Percentiles rank a stretch among this genome's conserved stretches.
Conservation (phyloP, 2,113 vertebrate genomes). For the Solea senegalensis region DNA sequence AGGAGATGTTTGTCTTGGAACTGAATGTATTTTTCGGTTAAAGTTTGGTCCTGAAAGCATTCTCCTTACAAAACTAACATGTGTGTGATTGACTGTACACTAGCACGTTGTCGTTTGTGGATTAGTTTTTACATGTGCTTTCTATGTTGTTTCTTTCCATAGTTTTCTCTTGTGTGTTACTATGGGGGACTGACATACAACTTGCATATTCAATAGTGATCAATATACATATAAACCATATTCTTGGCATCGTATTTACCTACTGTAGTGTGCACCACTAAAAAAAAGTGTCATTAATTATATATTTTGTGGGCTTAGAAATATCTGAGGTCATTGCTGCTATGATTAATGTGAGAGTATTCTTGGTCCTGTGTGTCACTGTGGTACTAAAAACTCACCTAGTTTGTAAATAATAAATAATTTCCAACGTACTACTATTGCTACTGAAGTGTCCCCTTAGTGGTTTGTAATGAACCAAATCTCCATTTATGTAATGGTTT, state of each 20-base stretch:
- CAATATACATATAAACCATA: neutral
- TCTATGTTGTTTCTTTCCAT: neutral
- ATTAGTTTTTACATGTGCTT: slow-evolving; percentile 15
- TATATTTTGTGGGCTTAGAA: slow-evolving; percentile 1
- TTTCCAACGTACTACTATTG: neutral
- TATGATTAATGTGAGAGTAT: slow-evolving; percentile 5
- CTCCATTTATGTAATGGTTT: neutral
- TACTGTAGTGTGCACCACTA: slow-evolving; percentile 1
- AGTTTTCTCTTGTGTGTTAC: slow-evolving; percentile 15
- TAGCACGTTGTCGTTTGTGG: slow-evolving; percentile 39
- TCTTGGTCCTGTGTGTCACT: neutral
- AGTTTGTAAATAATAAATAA: slow-evolving; percentile 5
- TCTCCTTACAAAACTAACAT: slow-evolving; percentile 41
- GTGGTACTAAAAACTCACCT: slow-evolving; percentile 11
- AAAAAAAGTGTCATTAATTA: slow-evolving; percentile 13
- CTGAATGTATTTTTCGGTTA: slow-evolving; percentile 34
- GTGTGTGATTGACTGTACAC: slow-evolving; percentile 48
- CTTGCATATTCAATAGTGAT: neutral
- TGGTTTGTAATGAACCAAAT: slow-evolving; percentile 5
- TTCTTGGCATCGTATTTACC: slow-evolving; percentile 1
- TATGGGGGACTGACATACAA: neutral
- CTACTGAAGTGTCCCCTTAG: neutral
- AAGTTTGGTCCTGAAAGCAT: slow-evolving; percentile 26
- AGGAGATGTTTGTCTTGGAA: slow-evolving; percentile 16
- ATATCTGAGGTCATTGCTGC: slow-evolving; percentile 11